phyloP scores from a whole-genome alignment of 2,888 invertebrate species.

The Glyphotaelius pellucidus region DNA sequence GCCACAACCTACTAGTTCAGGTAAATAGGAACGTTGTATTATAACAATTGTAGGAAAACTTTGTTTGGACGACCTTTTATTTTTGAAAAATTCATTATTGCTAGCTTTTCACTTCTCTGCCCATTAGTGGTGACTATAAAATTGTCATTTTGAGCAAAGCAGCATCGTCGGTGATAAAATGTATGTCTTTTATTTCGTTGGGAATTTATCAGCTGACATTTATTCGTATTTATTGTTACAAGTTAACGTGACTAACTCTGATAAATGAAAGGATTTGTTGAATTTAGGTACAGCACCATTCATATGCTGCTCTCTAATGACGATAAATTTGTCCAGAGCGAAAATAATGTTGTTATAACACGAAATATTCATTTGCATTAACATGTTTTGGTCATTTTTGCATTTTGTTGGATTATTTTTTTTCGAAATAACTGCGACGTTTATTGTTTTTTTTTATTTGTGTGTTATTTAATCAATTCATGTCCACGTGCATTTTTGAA shows the following conservation, averaged over 20 bases:
- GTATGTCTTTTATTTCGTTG: constrained; percentile 4
- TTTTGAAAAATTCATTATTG: neutral
- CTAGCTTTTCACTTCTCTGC: neutral
- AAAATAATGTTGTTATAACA: neutral
- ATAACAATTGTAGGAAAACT: neutral
- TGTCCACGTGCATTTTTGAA: too few relatives aligned
- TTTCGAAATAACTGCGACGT: neutral
- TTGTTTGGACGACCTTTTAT: neutral
- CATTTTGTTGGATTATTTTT: neutral
- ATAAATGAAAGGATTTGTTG: constrained; percentile 28
- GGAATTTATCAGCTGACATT: constrained; percentile 17
- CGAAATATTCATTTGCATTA: neutral
- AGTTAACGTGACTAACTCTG: constrained; percentile 13
- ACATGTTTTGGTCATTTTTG: neutral
- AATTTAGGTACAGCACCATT: constrained; percentile 2
- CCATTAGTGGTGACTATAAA: neutral
- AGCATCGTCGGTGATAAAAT: neutral
- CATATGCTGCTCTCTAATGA: neutral
- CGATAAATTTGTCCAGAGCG: neutral
- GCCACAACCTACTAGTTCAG: too few relatives aligned
- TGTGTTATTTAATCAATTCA: neutral
- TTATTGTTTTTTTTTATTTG: neutral
- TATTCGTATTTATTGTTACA: constrained; percentile 8
- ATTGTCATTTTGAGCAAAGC: neutral
- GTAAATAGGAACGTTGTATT: too few relatives aligned